Percentiles rank a stretch among this genome's conserved stretches.
These are phyloP conservation scores for Oryzias sinensis DNA, from an alignment of 2,797 vertebrate species.

Conservation along the genomic window DNA sequence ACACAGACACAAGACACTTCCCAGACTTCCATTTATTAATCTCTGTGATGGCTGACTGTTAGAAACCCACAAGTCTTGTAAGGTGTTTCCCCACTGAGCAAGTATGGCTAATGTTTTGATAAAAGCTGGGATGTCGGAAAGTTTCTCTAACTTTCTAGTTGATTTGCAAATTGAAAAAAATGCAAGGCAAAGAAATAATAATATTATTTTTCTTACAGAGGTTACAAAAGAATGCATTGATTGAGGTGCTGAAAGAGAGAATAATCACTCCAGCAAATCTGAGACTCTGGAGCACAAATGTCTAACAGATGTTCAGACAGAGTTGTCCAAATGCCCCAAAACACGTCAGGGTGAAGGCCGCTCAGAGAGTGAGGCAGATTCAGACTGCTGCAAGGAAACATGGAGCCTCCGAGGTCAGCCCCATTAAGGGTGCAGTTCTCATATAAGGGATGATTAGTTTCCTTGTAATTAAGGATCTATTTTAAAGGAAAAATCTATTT, in stretches of 20 bases:
- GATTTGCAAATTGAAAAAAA: conserved; percentile 46
- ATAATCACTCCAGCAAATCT: conserved; percentile 35
- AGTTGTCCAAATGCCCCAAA: conserved; percentile 22
- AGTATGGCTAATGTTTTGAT: conserved; percentile 50
- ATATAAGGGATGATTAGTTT: not conserved
- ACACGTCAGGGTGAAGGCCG: conserved; percentile 16
- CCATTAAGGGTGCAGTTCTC: not conserved
- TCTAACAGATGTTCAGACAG: conserved; percentile 48
- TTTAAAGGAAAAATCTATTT: too few species aligned
- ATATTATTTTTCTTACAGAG: conserved; percentile 60
- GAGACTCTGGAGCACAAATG: conserved; percentile 45
- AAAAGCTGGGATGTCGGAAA: conserved; percentile 49
- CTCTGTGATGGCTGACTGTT: conserved; percentile 20
- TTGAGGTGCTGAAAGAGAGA: conserved; percentile 32
- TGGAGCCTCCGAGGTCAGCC: not conserved
- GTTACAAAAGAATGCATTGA: conserved; percentile 50
- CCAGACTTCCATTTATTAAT: conserved; percentile 45
- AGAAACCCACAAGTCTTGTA: conserved; percentile 35
- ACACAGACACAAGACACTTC: conserved; percentile 50
- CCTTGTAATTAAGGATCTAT: too few species aligned
- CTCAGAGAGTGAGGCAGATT: not conserved
- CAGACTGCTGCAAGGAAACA: conserved; percentile 1
- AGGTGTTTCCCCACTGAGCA: conserved; percentile 53
- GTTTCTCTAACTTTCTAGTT: conserved; percentile 33
- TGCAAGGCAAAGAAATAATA: conserved; percentile 44